These are phyloP conservation scores for Diorhabda sublineata DNA, from an alignment of 1,140 invertebrate species.

Conservation along the genomic window DNA sequence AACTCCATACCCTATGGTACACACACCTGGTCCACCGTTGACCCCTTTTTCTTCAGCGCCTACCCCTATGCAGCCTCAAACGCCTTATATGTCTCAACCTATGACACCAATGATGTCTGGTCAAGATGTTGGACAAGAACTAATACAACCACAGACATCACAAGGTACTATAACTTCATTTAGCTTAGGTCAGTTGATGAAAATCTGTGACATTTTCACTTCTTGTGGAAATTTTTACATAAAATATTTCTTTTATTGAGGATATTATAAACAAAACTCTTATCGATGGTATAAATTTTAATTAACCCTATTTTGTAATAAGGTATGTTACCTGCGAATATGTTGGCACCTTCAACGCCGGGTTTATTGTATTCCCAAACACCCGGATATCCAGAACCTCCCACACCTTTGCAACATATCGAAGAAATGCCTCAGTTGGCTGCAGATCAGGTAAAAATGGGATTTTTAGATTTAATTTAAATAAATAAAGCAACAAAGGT, in stretches of 20 bases:
- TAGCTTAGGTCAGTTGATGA: too few relatives aligned
- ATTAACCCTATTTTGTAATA: neutral
- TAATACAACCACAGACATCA: slow-evolving; percentile 32
- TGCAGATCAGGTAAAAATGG: slow-evolving; percentile 46
- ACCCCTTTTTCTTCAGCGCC: neutral
- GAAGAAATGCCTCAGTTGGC: slow-evolving; percentile 53
- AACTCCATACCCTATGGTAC: slow-evolving; percentile 18
- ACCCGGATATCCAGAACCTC: slow-evolving; percentile 39
- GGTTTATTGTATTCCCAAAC: slow-evolving; percentile 22
- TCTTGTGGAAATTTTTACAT: too few relatives aligned
- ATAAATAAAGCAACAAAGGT: too few relatives aligned
- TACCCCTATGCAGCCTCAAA: neutral
- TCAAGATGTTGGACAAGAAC: slow-evolving; percentile 12
- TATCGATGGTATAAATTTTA: too few relatives aligned
- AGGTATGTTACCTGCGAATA: neutral
- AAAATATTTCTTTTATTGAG: too few relatives aligned
- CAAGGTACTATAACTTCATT: slow-evolving; percentile 7
- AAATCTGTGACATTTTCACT: too few relatives aligned
- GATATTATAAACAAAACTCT: too few relatives aligned
- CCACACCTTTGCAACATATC: slow-evolving; percentile 42
- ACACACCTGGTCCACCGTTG: slow-evolving; percentile 21
- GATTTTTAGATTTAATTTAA: too few relatives aligned
- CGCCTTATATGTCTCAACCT: slow-evolving; percentile 18
- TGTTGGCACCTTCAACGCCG: slow-evolving; percentile 8
- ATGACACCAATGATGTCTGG: slow-evolving; percentile 25